Evolutionary conservation across 2,888 invertebrate species (phyloP).

Genomic region (Loripinus fragilis): DNA sequence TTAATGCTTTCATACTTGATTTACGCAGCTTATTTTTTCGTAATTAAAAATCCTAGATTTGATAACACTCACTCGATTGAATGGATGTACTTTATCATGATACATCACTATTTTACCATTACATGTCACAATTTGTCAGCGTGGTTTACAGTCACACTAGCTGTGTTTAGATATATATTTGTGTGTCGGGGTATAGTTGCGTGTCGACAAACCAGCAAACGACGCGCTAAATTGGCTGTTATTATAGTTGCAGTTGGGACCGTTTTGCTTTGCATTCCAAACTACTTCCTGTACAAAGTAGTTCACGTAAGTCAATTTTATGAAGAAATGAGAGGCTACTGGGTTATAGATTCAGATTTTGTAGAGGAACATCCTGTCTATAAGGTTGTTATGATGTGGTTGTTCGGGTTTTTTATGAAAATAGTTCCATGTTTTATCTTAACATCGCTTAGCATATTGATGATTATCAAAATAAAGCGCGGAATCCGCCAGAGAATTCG

Average conservation of each 20-base stretch:
- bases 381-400: constrained; percentile 90
- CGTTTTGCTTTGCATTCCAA: constrained; percentile 80
- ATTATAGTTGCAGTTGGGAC: constrained; percentile 73
- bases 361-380: constrained; percentile 65
- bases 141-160: constrained; percentile 95
- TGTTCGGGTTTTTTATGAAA: constrained; percentile 96
- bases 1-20: constrained; percentile 95
- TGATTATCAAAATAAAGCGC: constrained; percentile 81
- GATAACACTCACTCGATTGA: constrained; percentile 70
- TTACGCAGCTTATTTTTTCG: constrained; percentile 78
- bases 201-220: constrained; percentile 74
- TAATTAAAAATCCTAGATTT: constrained; percentile 65
- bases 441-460: constrained; percentile 86
- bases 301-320: constrained; percentile 34
- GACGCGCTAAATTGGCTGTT: constrained; percentile 78
- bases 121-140: constrained; percentile 93
- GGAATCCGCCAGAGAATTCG: constrained; percentile 76
- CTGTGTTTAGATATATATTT: constrained; percentile 93
- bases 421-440: constrained; percentile 94
- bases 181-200: constrained; percentile 81
- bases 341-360: constrained; percentile 71
- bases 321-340: constrained; percentile 64
- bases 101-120: constrained; percentile 80
- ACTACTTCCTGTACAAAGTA: constrained; percentile 78
- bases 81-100: constrained; percentile 80